phyloP scores from a whole-genome alignment of 2,888 invertebrate genomes.

The Pandemis corylana region DNA sequence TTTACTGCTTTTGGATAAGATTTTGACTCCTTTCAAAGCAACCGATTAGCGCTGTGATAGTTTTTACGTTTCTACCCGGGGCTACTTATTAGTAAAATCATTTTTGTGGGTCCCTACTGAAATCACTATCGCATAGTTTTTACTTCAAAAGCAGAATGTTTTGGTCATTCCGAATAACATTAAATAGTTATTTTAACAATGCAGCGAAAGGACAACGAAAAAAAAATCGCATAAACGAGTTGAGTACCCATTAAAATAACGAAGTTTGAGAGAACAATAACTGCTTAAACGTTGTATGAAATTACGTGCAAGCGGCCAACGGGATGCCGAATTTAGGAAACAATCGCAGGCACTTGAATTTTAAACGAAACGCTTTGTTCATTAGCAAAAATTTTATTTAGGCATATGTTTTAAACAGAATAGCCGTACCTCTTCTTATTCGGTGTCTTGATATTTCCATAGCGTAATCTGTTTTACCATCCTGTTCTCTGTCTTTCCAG shows the following conservation, averaged over 20 bases:
- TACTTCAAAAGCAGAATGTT: not conserved
- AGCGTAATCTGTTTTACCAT: not conserved
- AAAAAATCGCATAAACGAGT: slow-evolving; percentile 12
- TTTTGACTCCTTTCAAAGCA: too few species aligned
- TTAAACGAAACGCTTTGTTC: slow-evolving; percentile 43
- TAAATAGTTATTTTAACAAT: not conserved
- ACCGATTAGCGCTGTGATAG: too few species aligned
- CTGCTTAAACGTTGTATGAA: slow-evolving; percentile 27
- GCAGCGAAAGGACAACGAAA: not conserved
- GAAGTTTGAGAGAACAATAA: slow-evolving; percentile 18
- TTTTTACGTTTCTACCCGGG: too few species aligned
- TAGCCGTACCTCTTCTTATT: slow-evolving; percentile 16
- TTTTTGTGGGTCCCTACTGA: too few species aligned
- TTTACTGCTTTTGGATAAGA: too few species aligned
- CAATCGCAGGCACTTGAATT: slow-evolving; percentile 39
- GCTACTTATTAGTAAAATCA: too few species aligned
- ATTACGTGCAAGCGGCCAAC: slow-evolving; percentile 16
- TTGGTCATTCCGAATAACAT: not conserved
- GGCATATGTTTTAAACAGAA: slow-evolving; percentile 40
- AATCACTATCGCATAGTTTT: too few species aligned
- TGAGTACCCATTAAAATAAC: slow-evolving; percentile 19
- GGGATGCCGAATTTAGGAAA: slow-evolving; percentile 14
- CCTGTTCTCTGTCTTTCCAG: slow-evolving; percentile 13
- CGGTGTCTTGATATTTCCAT: slow-evolving; percentile 16
- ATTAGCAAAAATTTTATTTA: slow-evolving; percentile 43